Evolutionary conservation across 2,797 vertebrate species (phyloP).

Genomic region (Lophotriccus pileatus): DNA sequence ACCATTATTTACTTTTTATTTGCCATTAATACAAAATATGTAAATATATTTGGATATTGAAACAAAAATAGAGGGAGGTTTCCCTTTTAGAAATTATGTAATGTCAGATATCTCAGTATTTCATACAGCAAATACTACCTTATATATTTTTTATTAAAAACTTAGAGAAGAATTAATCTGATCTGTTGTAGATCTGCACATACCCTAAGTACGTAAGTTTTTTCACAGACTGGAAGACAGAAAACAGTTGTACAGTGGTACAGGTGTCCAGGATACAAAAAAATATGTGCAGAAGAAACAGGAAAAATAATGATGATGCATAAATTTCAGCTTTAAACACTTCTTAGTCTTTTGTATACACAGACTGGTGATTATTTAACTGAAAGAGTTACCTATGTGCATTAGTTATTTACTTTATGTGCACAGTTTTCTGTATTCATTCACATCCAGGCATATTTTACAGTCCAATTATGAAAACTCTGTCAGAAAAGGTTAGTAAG

Average conservation of each 20-base stretch:
- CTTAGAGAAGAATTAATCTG: not conserved
- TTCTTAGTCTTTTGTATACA: not conserved
- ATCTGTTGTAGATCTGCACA: not conserved
- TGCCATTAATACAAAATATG: not conserved
- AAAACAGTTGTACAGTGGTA: accelerated
- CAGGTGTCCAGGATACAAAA: not conserved
- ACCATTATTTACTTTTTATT: not conserved
- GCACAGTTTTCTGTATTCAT: not conserved
- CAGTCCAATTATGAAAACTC: not conserved
- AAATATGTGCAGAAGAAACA: not conserved
- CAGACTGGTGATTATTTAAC: not conserved
- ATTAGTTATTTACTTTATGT: not conserved
- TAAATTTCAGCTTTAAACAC: not conserved
- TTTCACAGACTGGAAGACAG: not conserved
- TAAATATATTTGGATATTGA: not conserved
- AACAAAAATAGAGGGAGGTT: not conserved
- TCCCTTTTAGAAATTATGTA: not conserved
- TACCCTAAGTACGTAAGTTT: accelerated
- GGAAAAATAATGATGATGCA: not conserved
- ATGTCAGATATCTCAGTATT: accelerated
- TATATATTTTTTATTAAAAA: not conserved
- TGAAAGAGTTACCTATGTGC: not conserved
- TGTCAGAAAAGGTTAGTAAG: not conserved
- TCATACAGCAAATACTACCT: not conserved
- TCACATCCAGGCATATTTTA: not conserved